phyloP scores from a whole-genome alignment of 2,888 invertebrate species.

The Orthosia gothica region DNA sequence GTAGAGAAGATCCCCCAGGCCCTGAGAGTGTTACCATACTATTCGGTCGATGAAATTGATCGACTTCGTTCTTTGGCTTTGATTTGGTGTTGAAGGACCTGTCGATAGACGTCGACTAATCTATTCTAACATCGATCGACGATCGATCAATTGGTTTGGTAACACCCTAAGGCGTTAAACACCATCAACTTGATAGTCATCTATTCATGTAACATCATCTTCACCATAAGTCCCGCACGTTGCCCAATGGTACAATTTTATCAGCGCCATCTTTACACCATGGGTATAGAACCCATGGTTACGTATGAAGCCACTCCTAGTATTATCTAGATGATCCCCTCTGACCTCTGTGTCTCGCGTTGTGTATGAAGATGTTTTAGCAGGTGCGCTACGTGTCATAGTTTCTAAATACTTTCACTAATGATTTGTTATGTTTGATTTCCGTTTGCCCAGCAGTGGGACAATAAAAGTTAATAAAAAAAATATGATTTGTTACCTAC shows the following conservation, averaged over 20 bases:
- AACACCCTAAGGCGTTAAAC: not conserved
- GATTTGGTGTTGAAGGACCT: not conserved
- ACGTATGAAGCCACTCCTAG: constrained; percentile 33
- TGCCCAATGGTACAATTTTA: constrained; percentile 30
- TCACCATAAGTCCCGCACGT: constrained; percentile 3
- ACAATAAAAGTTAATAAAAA: too few relatives aligned
- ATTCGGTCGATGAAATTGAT: not conserved
- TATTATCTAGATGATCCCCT: constrained; percentile 50
- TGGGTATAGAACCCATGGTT: constrained; percentile 37
- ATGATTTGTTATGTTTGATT: not conserved
- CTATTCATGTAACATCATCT: constrained; percentile 1
- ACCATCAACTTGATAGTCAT: constrained; percentile 10
- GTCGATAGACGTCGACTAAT: not conserved
- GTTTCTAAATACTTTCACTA: not conserved
- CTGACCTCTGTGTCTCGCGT: constrained; percentile 29
- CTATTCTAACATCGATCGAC: not conserved
- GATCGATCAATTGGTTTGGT: not conserved
- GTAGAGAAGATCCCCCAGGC: not conserved
- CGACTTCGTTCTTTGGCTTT: not conserved
- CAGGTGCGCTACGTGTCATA: not conserved
- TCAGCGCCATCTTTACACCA: constrained; percentile 34
- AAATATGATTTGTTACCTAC: too few relatives aligned
- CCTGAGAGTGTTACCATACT: not conserved
- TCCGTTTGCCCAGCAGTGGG: too few relatives aligned
- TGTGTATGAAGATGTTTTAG: constrained; percentile 1